Percentiles rank a stretch among this genome's conserved stretches.
Evolutionary conservation across 92 coral and sea anemone genomes (phyloP).

Genomic region (Hydrozoanthus gracilis): DNA sequence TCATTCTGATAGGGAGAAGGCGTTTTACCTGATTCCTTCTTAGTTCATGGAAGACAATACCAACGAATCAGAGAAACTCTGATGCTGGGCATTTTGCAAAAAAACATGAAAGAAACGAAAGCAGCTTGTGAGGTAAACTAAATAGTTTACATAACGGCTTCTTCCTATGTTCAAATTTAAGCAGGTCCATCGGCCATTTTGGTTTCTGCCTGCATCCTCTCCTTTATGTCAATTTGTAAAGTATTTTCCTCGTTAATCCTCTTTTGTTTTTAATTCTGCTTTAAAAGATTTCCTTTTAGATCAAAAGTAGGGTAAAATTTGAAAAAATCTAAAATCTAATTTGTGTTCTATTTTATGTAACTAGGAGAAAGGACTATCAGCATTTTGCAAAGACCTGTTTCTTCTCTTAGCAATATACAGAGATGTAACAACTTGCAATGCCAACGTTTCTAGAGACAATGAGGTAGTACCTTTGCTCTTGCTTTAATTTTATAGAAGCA

Average conservation of each 20-base stretch:
- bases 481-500: no score
- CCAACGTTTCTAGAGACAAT: slow-evolving; percentile 31
- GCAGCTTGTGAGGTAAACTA: not conserved
- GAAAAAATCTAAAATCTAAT: no score
- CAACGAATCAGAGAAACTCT: slow-evolving; percentile 18
- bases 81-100: not conserved
- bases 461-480: not conserved
- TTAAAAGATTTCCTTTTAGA: no score
- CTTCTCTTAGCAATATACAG: slow-evolving; percentile 69
- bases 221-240: no score
- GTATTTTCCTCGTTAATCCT: no score
- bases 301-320: no score
- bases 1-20: not conserved
- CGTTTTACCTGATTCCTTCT: slow-evolving; percentile 14
- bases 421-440: slow-evolving; percentile 71
- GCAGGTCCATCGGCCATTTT: no score
- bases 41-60: slow-evolving; percentile 1
- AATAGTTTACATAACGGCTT: no score
- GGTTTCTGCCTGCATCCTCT: no score
- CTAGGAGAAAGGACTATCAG: not conserved
- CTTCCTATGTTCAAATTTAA: no score
- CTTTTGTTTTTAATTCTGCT: no score
- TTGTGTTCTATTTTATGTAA: no score
- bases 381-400: slow-evolving; percentile 51
- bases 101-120: not conserved